Evolutionary conservation across 35 echinoderm and acorn worm species (phyloP).

Genomic region (Nesometra sesokonis): DNA sequence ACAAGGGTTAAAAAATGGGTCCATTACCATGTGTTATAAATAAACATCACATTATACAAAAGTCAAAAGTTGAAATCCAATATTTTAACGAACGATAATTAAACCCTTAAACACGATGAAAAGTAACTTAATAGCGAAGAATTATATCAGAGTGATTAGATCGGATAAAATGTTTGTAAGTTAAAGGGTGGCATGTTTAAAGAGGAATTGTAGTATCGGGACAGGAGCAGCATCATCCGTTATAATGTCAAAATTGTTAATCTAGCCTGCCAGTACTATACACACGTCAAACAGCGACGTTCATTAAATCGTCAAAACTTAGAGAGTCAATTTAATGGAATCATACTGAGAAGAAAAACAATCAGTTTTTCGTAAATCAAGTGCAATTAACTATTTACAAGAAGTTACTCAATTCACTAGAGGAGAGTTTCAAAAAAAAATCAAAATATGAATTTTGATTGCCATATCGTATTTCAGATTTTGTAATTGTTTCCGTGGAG

Average conservation of each 20-base stretch:
- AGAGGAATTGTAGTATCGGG: too few species aligned
- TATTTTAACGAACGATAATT: too few species aligned
- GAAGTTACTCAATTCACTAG: background rate
- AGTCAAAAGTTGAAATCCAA: too few species aligned
- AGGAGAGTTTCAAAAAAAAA: background rate
- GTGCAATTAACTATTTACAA: background rate
- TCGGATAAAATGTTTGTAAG: too few species aligned
- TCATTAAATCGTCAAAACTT: background rate
- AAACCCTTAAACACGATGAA: too few species aligned
- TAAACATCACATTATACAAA: too few species aligned
- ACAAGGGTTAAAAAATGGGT: too few species aligned
- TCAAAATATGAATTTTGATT: background rate
- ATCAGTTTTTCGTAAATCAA: background rate
- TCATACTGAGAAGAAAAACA: background rate
- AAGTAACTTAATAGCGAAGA: too few species aligned
- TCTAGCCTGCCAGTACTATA: background rate
- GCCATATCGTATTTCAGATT: background rate
- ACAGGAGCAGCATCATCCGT: background rate
- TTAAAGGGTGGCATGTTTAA: too few species aligned
- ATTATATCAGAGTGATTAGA: too few species aligned
- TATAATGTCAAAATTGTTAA: too few species aligned
- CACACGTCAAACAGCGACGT: background rate
- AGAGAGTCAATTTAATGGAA: background rate
- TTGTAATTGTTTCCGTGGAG: background rate
- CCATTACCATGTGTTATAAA: too few species aligned